Evolutionary conservation across 1,140 invertebrate species (phyloP).

Genomic region (Lepidotrigona ventralis): DNA sequence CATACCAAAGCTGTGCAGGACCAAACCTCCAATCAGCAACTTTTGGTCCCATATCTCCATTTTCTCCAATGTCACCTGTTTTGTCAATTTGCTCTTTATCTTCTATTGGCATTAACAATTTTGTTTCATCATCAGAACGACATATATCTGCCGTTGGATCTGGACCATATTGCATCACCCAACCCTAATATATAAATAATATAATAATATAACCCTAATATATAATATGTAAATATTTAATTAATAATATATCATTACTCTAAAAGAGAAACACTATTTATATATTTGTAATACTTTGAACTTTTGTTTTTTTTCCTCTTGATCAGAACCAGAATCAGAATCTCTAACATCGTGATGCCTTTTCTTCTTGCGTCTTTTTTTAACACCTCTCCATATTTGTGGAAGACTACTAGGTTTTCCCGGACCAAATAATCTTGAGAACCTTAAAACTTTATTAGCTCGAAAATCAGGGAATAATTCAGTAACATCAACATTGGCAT

Average conservation of each 20-base stretch:
- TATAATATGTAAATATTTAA: too few relatives aligned
- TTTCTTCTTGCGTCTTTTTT: constrained; percentile 87
- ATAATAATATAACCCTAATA: too few relatives aligned
- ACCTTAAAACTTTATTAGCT: constrained; percentile 93
- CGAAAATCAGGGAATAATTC: constrained; percentile 96
- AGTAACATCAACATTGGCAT: constrained; percentile 93
- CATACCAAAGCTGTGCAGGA: constrained; percentile 98
- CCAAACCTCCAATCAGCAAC: constrained; percentile 97
- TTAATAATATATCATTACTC: not conserved
- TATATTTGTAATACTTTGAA: constrained; percentile 71
- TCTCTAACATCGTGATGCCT: constrained; percentile 82
- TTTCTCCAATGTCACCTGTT: constrained; percentile 81
- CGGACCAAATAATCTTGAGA: constrained; percentile 95
- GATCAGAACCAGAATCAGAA: constrained; percentile 86
- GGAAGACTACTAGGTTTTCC: constrained; percentile 94
- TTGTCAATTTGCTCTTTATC: constrained; percentile 81
- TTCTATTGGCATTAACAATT: constrained; percentile 80
- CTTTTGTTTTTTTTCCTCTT: constrained; percentile 81
- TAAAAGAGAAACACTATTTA: not conserved
- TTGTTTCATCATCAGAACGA: constrained; percentile 86
- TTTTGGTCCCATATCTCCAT: constrained; percentile 86
- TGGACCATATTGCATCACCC: constrained; percentile 84
- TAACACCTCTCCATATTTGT: constrained; percentile 94
- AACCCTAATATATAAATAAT: constrained; percentile 79
- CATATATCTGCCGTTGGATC: constrained; percentile 82